phyloP scores from a whole-genome alignment of 2,797 vertebrate genomes.

The Knipowitschia caucasica region DNA sequence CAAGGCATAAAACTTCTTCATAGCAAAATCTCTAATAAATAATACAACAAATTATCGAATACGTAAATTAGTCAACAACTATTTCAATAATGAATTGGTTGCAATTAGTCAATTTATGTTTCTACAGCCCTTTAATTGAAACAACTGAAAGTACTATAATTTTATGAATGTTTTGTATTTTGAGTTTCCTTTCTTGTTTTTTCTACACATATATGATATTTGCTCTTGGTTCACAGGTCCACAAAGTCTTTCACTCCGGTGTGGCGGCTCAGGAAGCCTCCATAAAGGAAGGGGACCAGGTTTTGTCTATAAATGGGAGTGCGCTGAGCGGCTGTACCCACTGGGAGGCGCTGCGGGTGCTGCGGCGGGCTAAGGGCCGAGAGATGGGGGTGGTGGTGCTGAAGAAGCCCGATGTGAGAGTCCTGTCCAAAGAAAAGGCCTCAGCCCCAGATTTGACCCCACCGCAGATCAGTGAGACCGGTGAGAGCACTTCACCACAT shows the following conservation, averaged over 20 bases:
- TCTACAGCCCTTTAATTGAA: no score
- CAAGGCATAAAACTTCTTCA: no score
- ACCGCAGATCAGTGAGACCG: conserved; percentile 33
- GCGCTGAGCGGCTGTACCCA: conserved; percentile 62
- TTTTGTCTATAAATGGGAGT: conserved; percentile 81
- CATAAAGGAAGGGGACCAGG: conserved; percentile 69
- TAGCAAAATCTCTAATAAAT: no score
- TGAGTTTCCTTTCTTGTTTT: background rate
- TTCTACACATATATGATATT: background rate
- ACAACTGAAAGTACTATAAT: no score
- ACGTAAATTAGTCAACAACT: no score
- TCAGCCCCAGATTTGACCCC: conserved; percentile 13
- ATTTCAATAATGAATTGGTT: no score
- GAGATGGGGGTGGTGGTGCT: conserved; percentile 78
- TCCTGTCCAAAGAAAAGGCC: conserved; percentile 12
- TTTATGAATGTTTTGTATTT: no score
- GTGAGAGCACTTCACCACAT: conserved; percentile 34
- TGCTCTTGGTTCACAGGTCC: conserved; percentile 64
- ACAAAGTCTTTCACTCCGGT: conserved; percentile 74
- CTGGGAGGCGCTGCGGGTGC: conserved; percentile 69
- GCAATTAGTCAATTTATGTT: no score
- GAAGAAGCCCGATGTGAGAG: conserved; percentile 43
- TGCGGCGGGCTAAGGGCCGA: conserved; percentile 64
- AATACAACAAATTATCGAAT: no score
- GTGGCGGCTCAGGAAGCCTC: conserved; percentile 77